Conservation (phyloP, 2,888 invertebrate species). For the Thyatira batis region DNA sequence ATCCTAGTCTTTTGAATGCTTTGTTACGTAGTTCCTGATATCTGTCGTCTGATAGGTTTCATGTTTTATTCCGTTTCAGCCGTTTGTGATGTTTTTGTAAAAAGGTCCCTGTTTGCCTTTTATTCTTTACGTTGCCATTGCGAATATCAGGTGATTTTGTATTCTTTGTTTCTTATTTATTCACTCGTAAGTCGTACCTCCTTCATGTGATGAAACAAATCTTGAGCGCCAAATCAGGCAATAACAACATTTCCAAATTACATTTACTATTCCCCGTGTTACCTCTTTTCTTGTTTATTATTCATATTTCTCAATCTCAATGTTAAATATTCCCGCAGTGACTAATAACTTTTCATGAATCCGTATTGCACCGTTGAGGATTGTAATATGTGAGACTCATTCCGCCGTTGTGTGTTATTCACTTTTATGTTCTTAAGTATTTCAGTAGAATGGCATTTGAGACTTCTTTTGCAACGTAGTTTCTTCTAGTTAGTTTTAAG, state of each 20-base stretch:
- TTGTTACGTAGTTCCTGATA: constrained; percentile 9
- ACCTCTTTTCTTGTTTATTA: constrained; percentile 73
- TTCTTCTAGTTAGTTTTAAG: not conserved
- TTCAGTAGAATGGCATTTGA: not conserved
- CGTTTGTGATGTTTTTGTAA: constrained; percentile 9
- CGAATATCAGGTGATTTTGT: constrained; percentile 25
- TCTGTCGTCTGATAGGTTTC: constrained; percentile 24
- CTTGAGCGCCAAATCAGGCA: constrained; percentile 17
- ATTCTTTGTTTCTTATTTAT: constrained; percentile 22
- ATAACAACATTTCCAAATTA: constrained; percentile 41
- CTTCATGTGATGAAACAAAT: constrained; percentile 28
- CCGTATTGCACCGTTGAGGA: constrained; percentile 72
- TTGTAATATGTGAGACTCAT: constrained; percentile 71
- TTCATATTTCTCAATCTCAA: constrained; percentile 60
- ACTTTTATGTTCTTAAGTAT: constrained; percentile 37
- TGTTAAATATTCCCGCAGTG: constrained; percentile 72
- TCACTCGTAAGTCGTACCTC: constrained; percentile 16
- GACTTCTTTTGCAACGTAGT: not conserved
- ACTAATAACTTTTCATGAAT: constrained; percentile 77
- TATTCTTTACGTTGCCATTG: constrained; percentile 29
- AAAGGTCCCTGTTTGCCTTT: constrained; percentile 12
- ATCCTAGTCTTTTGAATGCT: constrained; percentile 19
- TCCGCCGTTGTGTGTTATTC: constrained; percentile 56
- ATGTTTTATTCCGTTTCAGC: constrained; percentile 28
- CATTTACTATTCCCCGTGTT: constrained; percentile 50